These are phyloP conservation scores for Scytalopus superciliaris DNA, from an alignment of 2,113 vertebrate species.

Conservation along the genomic window DNA sequence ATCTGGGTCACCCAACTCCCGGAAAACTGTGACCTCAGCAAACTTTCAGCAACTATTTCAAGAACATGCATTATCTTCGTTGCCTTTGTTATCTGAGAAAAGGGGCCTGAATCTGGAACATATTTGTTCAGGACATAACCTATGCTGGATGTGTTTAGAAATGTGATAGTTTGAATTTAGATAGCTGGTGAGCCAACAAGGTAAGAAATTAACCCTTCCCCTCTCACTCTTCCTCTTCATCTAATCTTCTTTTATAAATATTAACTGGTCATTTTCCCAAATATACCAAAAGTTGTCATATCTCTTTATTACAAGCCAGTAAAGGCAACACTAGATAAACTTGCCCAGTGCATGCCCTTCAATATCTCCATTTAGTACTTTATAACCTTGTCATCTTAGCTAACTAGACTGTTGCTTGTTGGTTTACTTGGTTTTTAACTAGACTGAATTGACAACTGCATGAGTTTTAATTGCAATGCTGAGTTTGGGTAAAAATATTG, in stretches of 20 bases:
- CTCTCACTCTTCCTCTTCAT: neutral
- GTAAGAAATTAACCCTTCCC: constrained; percentile 9
- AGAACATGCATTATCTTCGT: constrained; percentile 57
- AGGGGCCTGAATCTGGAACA: constrained; percentile 48
- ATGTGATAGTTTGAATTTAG: constrained; percentile 51
- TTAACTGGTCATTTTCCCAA: neutral
- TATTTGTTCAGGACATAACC: constrained; percentile 63
- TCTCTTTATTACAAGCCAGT: neutral
- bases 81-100: constrained; percentile 60
- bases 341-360: neutral
- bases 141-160: constrained; percentile 40
- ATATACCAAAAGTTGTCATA: neutral
- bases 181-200: neutral
- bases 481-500: neutral
- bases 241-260: neutral
- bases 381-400: neutral
- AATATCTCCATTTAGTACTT: neutral
- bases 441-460: neutral
- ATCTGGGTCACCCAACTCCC: constrained; percentile 60
- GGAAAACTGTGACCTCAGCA: constrained; percentile 68
- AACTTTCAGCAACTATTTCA: constrained; percentile 66
- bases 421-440: neutral
- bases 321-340: neutral
- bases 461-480: neutral
- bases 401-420: neutral